phyloP scores from a whole-genome alignment of 1,140 invertebrate genomes.

The Cotesia glomerata region DNA sequence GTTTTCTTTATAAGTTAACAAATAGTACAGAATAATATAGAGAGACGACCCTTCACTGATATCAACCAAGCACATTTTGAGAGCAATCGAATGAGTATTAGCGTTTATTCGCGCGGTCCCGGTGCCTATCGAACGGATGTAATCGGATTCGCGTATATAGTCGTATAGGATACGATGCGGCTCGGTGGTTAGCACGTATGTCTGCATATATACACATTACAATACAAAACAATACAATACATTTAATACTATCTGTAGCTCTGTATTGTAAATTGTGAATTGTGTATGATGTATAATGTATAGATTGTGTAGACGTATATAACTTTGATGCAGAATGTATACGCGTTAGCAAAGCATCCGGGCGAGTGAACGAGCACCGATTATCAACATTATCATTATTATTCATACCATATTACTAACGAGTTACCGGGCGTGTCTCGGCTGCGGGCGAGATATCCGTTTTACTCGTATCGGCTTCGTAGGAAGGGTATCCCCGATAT shows the following conservation, averaged over 20 bases:
- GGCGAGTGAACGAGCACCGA: slow-evolving; percentile 18
- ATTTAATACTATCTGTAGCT: too few species aligned
- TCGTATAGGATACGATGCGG: slow-evolving; percentile 8
- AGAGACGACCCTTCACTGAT: neutral
- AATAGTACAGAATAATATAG: neutral
- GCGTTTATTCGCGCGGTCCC: neutral
- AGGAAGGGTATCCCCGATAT: neutral
- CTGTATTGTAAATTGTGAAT: neutral
- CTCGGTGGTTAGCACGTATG: neutral
- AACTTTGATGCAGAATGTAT: neutral
- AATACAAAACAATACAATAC: neutral
- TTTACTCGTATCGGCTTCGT: neutral
- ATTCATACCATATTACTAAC: slow-evolving; percentile 15
- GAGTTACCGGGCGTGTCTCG: slow-evolving; percentile 14
- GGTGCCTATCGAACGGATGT: slow-evolving; percentile 1
- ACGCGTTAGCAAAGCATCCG: slow-evolving; percentile 8
- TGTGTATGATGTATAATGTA: neutral
- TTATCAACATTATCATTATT: slow-evolving; percentile 21
- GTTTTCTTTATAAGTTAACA: too few species aligned
- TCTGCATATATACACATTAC: neutral
- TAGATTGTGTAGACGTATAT: neutral
- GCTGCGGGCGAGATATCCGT: slow-evolving; percentile 16
- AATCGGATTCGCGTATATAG: slow-evolving; percentile 1
- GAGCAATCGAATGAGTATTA: slow-evolving; percentile 11
- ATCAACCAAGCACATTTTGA: slow-evolving; percentile 1